Conservation (phyloP, 2,113 vertebrate species). For the Malurus cyaneus region DNA sequence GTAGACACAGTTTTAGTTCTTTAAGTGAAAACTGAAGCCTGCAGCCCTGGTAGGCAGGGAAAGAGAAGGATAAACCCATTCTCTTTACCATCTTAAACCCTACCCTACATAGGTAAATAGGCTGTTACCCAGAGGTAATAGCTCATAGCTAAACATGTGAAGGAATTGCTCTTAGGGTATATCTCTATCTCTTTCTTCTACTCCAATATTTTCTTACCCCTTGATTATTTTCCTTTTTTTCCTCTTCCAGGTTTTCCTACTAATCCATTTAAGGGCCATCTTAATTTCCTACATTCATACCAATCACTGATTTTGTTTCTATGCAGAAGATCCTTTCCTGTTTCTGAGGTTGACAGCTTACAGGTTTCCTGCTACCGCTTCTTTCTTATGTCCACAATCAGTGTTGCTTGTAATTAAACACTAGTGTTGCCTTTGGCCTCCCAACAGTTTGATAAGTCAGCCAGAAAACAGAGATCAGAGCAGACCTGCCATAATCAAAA, state of each 20-base stretch:
- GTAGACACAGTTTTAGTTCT: neutral
- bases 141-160: neutral
- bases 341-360: neutral
- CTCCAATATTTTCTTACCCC: neutral
- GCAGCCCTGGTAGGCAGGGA: neutral
- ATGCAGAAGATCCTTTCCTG: neutral
- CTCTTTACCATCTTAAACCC: neutral
- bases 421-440: neutral
- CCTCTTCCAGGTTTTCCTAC: neutral
- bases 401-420: neutral
- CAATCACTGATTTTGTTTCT: neutral
- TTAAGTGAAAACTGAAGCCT: neutral
- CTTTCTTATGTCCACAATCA: neutral
- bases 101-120: neutral
- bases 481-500: neutral
- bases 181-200: neutral
- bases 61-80: neutral
- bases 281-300: neutral
- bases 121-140: neutral
- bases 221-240: neutral
- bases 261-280: neutral
- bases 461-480: neutral
- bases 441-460: neutral
- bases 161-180: neutral
- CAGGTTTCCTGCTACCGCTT: neutral